phyloP scores from a whole-genome alignment of 2,888 invertebrate species.

The Ceriagrion tenellum region DNA sequence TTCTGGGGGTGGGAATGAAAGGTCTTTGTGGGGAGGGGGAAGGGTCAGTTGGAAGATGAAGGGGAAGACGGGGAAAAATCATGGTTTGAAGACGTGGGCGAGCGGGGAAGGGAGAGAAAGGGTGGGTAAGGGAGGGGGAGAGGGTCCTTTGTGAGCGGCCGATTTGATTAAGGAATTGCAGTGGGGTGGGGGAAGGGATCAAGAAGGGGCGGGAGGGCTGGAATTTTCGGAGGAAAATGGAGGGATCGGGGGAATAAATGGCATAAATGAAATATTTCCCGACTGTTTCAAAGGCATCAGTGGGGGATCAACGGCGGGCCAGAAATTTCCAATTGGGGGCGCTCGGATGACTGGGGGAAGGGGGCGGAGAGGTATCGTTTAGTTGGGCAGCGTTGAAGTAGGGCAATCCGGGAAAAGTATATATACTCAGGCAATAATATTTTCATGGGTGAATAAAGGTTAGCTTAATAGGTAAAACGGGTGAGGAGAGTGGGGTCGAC shows the following conservation, averaged over 20 bases:
- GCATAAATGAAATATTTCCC: constrained; percentile 35
- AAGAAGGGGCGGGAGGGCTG: not conserved
- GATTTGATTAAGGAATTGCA: constrained; percentile 27
- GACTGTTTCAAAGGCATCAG: constrained; percentile 26
- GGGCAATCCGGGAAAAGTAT: not conserved
- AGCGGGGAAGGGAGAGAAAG: not conserved
- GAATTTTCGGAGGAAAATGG: not conserved
- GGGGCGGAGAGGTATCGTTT: not conserved
- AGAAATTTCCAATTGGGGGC: constrained; percentile 5
- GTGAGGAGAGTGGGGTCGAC: not conserved
- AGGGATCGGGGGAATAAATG: not conserved
- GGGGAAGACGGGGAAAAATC: not conserved
- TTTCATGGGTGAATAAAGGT: not conserved
- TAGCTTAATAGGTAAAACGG: not conserved
- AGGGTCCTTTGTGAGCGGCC: not conserved
- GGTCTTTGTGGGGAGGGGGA: not conserved
- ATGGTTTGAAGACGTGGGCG: not conserved
- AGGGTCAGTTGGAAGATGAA: not conserved
- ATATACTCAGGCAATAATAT: not conserved
- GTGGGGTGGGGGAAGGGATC: not conserved
- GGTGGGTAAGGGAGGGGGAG: not conserved
- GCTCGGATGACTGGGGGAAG: not conserved
- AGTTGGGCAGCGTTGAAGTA: not conserved
- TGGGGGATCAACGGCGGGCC: not conserved
- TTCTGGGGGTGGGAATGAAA: not conserved